Conservation (phyloP, 2,113 vertebrate genomes). For the Corynorhinus townsendii region DNA sequence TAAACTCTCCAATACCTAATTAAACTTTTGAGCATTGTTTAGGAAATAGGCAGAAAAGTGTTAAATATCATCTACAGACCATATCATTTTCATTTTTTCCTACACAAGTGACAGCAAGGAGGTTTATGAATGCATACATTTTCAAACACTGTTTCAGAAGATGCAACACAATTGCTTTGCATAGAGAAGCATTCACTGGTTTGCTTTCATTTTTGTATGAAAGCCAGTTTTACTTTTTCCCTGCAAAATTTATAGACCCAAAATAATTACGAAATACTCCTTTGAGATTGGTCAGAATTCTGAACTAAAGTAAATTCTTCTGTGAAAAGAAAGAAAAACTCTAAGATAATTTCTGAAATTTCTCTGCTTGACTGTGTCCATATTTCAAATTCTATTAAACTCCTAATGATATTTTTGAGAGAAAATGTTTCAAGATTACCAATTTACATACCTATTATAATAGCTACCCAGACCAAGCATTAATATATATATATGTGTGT, state of each 20-base stretch:
- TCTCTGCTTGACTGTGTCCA: background rate
- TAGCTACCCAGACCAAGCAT: background rate
- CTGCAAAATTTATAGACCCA: background rate
- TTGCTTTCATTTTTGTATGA: background rate
- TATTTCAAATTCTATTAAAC: background rate
- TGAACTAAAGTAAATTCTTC: constrained; percentile 4
- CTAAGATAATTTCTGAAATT: background rate
- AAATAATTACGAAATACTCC: background rate
- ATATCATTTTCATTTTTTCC: background rate
- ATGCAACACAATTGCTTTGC: background rate
- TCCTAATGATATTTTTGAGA: background rate
- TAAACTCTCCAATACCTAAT: background rate
- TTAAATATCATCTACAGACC: background rate
- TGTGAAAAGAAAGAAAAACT: background rate
- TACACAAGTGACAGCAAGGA: background rate
- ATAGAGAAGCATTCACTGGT: background rate
- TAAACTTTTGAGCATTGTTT: background rate
- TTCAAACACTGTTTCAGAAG: background rate
- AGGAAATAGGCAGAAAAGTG: background rate
- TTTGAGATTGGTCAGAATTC: background rate
- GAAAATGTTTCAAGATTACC: background rate
- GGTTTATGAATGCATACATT: background rate
- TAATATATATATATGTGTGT: background rate
- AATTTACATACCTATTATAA: background rate
- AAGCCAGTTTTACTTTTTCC: background rate